These are phyloP conservation scores for Heliconius eleuchia DNA, from an alignment of 1,140 invertebrate species.

Conservation along the genomic window DNA sequence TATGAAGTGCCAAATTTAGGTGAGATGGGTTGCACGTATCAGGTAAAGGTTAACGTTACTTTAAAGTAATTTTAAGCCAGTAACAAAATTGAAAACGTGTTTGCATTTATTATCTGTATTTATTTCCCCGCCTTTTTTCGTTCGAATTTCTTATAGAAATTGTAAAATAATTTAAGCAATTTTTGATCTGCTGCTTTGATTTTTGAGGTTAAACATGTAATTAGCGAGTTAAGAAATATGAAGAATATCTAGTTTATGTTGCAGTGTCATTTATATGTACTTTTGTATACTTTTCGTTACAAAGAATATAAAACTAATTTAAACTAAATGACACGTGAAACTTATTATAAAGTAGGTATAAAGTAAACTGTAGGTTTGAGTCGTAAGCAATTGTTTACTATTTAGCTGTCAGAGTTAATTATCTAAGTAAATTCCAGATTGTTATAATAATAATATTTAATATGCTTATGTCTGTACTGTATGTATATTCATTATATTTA, in stretches of 20 bases:
- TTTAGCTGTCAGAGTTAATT: background rate
- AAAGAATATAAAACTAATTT: background rate
- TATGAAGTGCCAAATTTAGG: constrained; percentile 4
- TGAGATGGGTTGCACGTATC: constrained; percentile 6
- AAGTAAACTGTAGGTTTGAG: background rate
- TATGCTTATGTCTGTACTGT: background rate
- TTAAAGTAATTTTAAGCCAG: background rate
- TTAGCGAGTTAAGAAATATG: background rate
- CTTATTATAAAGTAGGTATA: background rate
- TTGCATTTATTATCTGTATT: background rate
- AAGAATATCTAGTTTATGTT: background rate
- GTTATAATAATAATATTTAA: background rate
- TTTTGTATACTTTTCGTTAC: no score
- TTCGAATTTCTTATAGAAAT: background rate
- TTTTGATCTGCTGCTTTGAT: no score
- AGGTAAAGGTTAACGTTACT: constrained; percentile 1
- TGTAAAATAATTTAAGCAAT: background rate
- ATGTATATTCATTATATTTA: background rate
- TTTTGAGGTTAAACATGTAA: background rate
- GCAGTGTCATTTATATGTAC: no score
- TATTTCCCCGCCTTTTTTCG: background rate
- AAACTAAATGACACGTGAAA: background rate
- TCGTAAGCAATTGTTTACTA: background rate
- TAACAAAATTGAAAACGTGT: constrained; percentile 5
- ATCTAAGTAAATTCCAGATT: background rate